Percentiles rank a stretch among this genome's conserved stretches.
phyloP scores from a whole-genome alignment of 2,113 vertebrate genomes.

The Pelecanoides urinatrix region DNA sequence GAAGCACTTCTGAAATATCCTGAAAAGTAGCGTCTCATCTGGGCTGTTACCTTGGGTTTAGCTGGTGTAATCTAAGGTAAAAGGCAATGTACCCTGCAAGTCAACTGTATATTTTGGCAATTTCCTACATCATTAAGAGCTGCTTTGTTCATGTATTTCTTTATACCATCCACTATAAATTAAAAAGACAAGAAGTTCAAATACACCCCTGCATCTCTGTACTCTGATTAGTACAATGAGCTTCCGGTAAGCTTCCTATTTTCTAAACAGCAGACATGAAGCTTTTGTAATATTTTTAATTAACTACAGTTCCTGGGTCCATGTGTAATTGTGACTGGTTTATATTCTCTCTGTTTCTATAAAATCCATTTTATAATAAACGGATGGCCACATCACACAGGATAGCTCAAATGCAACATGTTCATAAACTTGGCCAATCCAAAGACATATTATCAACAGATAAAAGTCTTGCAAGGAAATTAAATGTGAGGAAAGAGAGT shows the following conservation, averaged over 20 bases:
- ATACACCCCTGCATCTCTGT: not conserved
- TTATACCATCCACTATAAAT: not conserved
- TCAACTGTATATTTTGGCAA: not conserved
- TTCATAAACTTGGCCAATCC: constrained; percentile 2
- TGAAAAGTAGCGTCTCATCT: not conserved
- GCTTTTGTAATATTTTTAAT: constrained; percentile 45
- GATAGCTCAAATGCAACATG: not conserved
- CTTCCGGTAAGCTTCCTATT: not conserved
- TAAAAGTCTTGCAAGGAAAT: constrained; percentile 59
- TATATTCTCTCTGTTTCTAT: not conserved
- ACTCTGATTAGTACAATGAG: not conserved
- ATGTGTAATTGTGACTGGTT: not conserved
- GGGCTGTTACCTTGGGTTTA: not conserved
- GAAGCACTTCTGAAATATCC: not conserved
- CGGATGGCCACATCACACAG: not conserved
- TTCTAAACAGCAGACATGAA: constrained; percentile 2
- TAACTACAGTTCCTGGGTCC: not conserved
- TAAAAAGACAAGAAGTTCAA: not conserved
- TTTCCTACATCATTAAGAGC: not conserved
- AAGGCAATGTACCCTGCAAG: not conserved
- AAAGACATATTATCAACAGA: constrained; percentile 5
- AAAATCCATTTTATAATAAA: constrained; percentile 48
- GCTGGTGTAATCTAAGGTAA: not conserved
- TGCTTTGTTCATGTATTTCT: not conserved
- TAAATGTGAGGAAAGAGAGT: constrained; percentile 43